phyloP scores from a whole-genome alignment of 2,797 vertebrate genomes.

The Danio jaintianensis region DNA sequence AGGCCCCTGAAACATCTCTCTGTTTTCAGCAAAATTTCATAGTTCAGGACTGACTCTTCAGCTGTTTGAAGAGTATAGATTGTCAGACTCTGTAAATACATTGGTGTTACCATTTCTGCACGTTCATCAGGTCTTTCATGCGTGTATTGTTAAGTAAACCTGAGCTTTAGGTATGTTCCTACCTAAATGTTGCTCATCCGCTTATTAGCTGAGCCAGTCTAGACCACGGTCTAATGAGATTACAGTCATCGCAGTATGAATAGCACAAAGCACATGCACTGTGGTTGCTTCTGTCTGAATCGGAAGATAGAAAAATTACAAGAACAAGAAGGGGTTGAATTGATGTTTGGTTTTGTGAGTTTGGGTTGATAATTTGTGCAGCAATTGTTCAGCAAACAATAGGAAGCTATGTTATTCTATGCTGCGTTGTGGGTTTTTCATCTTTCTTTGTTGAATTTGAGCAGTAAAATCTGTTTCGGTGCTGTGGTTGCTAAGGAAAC shows the following conservation, averaged over 20 bases:
- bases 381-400: conserved; percentile 42
- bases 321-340: conserved; percentile 13
- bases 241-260: conserved; percentile 48
- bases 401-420: conserved; percentile 28
- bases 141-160: conserved; percentile 1
- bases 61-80: background rate
- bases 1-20: too few relatives aligned
- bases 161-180: conserved; percentile 14
- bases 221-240: conserved; percentile 59
- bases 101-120: conserved; percentile 4
- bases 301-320: background rate
- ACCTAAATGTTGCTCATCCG: conserved; percentile 42
- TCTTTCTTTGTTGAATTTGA: conserved; percentile 50
- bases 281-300: background rate
- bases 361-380: conserved; percentile 13
- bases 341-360: conserved; percentile 15
- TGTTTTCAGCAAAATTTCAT: too few relatives aligned
- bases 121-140: background rate
- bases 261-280: conserved; percentile 26
- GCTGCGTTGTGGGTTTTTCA: conserved; percentile 27
- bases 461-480: conserved; percentile 47
- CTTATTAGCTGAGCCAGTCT: conserved; percentile 54
- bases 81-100: background rate
- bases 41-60: background rate
- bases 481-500: conserved; percentile 57